Base-by-base conservation (phyloP, 2,888 invertebrate species). In the Cerastis leucographa region DNA sequence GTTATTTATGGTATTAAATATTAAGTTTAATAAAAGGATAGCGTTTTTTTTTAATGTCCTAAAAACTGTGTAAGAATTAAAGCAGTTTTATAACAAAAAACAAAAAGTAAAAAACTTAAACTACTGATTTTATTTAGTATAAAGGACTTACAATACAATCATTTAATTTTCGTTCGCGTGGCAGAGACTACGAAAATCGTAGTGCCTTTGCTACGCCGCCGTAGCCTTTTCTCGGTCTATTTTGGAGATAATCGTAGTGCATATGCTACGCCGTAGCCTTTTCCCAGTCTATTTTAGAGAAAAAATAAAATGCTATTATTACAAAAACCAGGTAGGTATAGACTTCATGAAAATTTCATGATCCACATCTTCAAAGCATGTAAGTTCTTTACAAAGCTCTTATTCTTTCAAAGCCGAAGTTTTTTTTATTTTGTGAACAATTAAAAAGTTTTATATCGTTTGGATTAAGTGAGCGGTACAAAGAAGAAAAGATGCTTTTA, bases 391-490 rank as follows among this genome's bases (percentile, higher is more conserved):
- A 54, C 22, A 61, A 70, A 76, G 75, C 51, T 72, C 11, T 73
- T 56, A 46, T 62, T 66, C 46, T 71, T 68, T 71, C 61, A 74
- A 76, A 76, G 64, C 35, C 29, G 2, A 76, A 74, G 51, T 83
- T 85, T 74, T 71, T 59, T 35, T 35, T 35, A 2, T 71, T 66
- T 83, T 83, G 65, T 67, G 65, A 83, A 74, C 67, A 75, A 77
- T 86, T 85, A 68, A 62, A 71, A 85, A 79, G 70, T 84, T 85
- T 71, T 44, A 72, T 59, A 44, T 73, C 75, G 56, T 25, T 6
- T 59, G 46, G 35, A 65, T 67, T 17, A n/a, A 14, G 54, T 25
- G 12, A 56, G 12, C 59, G 64, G 51, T 51, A 69, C 46, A 56
- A 29, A 71, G 49, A 12, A 40, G 67, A 49, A 35, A 70, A 70